Evolutionary conservation across 1,140 invertebrate genomes (phyloP), one percentile per base, ranked within the genome.

Genomic region (Pachypsylla venusta): DNA sequence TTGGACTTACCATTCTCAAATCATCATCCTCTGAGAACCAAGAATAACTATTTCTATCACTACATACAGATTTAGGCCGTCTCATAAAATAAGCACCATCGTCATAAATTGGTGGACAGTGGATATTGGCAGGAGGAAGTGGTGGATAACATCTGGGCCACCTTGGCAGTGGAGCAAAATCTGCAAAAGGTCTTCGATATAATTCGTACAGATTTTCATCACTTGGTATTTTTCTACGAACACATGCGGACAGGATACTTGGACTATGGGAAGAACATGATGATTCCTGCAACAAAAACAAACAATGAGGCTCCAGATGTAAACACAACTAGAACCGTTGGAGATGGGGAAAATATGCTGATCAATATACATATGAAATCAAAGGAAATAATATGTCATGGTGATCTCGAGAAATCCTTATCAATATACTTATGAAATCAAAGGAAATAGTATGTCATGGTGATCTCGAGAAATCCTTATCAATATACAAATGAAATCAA

Each of bases 161-260:
- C 62, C 79, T 74, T 60, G 82, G 79, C 67, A 81, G 80, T 60
- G 85, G 85, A 20, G 84, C 84, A 71, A 81, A 83, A 59, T 81
- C 80, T 48, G 76, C 75, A 12, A 67, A 67, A 4, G 66, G 64
- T 28, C 67, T 58, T 39, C 67, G 62, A 56, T 69, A 71, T 22
- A 75, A 65, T 54, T 80, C 79, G 70, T 84, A 83, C 62, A 90
- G 75, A 70, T 90, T 91, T 72, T 90, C 87, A 70, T 91, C 87
- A 64, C 85, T 90, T 59, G 86, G 85, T 57, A 83, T 82, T 67
- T 80, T 77, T 67, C 85, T 80, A 63, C 84, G 78, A 60, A 91
- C 85, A 73, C 89, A 93, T 39, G 87, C 87, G 61, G 88, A 88
- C 54, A 91, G 71, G 64, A 90, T 81, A 60, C 83, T 86, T 61